Base-by-base conservation (phyloP, 2,113 vertebrate species). In the Oenanthe melanoleuca region DNA sequence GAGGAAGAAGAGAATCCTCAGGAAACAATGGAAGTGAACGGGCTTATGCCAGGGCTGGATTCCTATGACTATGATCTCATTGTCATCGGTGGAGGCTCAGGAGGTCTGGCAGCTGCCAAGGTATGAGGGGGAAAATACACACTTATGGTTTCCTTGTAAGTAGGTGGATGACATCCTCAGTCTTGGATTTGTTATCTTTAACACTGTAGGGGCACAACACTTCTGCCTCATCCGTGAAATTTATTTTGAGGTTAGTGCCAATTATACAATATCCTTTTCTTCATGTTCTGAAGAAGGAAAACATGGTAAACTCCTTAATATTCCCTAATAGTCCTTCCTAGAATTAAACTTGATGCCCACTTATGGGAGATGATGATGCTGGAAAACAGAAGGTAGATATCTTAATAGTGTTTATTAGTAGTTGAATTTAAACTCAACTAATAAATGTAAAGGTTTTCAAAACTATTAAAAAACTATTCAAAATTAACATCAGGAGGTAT, bases 101-200 rank as follows among this genome's bases (percentile, higher is more conserved):
- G 98, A 80, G 98, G 98, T 14, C 96, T 98, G 55, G 97, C 98
- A 50, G 98, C 98, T 45, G 98, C 98, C 55, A 99, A 99, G 98
- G 98, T 98, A 97, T 57, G 95, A 38, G 45, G 33, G 28, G 67
- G 33, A 70, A 86, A 84, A 50, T 53, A 34, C 5, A 37, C 12
- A 24, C 24, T 86, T 80, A 33, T 17, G 18, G 47, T 88, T 80
- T 20, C 29, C 42, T 66, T 90, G 4, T 63, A 42, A 78, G 16
- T 66, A 66, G 31, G 28, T 45, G 34, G 29, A 10, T 53, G 52
- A 34, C 23, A 44, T 70, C 26, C 53, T 79, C 44, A 45, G 5
- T 37, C 53, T 87, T 64, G 42, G 28, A 28, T 80, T 70, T 83
- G 50, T 1, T 60, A 9, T 69, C 52, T 84, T 79, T 44, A 80